Conservation (phyloP, 2,888 invertebrate genomes). For the Phasia obesa region DNA sequence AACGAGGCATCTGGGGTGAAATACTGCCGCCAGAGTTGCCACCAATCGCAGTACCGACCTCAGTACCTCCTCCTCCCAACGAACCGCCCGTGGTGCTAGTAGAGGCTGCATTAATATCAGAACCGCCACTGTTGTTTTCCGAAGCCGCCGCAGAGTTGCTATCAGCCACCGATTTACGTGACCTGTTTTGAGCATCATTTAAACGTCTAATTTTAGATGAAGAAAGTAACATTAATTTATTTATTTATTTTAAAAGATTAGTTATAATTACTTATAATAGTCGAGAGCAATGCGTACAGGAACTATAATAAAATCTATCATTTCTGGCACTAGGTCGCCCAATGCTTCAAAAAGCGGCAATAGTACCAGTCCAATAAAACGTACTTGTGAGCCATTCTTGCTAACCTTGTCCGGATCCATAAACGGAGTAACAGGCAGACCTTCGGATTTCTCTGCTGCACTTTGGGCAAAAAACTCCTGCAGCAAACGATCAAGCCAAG, state of each 20-base stretch:
- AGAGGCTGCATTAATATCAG: slow-evolving; percentile 75
- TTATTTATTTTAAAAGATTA: not conserved
- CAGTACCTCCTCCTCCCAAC: slow-evolving; percentile 62
- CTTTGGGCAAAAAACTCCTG: slow-evolving; percentile 90
- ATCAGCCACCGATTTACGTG: slow-evolving; percentile 82
- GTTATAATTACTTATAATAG: slow-evolving; percentile 80
- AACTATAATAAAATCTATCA: slow-evolving; percentile 85
- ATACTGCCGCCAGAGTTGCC: slow-evolving; percentile 77
- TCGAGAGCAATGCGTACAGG: slow-evolving; percentile 82
- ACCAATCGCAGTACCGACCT: slow-evolving; percentile 64
- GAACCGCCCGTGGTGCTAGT: slow-evolving; percentile 71
- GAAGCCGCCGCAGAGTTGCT: slow-evolving; percentile 77
- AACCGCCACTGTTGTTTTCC: slow-evolving; percentile 80
- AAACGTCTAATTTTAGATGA: slow-evolving; percentile 77
- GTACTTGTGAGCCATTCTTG: slow-evolving; percentile 91
- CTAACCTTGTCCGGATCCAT: slow-evolving; percentile 94
- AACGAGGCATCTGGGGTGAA: slow-evolving; percentile 82
- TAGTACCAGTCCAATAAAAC: slow-evolving; percentile 91
- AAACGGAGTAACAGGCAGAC: slow-evolving; percentile 92
- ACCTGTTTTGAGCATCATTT: slow-evolving; percentile 82
- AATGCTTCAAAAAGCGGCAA: slow-evolving; percentile 91
- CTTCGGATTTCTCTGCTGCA: slow-evolving; percentile 91
- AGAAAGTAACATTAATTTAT: not conserved
- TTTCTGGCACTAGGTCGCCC: slow-evolving; percentile 88
- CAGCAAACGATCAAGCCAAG: slow-evolving; percentile 89